A percentile compares a stretch with the other conserved stretches of the same genome.
Evolutionary conservation across 2,797 vertebrate species (phyloP).

Genomic region (Eleutherodactylus coqui): DNA sequence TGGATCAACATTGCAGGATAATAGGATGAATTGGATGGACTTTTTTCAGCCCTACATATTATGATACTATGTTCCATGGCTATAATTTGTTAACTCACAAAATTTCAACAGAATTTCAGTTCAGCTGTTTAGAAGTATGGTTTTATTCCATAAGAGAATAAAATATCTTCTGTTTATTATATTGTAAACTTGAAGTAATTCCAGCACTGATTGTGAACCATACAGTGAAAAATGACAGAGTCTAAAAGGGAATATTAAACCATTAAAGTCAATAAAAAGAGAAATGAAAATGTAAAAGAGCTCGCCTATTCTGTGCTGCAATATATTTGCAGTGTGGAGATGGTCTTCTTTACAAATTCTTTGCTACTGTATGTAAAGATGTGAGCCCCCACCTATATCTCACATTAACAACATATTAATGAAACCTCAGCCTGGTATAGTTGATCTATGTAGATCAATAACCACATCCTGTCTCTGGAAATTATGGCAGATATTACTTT

Average conservation of each 20-base stretch:
- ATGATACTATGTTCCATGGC: too few species aligned
- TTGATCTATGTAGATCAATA: slow-evolving; percentile 9
- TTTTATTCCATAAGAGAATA: slow-evolving; percentile 14
- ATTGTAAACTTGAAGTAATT: slow-evolving; percentile 37
- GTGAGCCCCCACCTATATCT: neutral
- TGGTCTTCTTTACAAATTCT: neutral
- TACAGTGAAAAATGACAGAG: slow-evolving; percentile 41
- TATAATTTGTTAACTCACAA: neutral
- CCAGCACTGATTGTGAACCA: slow-evolving; percentile 36
- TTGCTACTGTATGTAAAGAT: neutral
- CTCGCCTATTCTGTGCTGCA: slow-evolving; percentile 13
- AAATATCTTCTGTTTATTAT: slow-evolving; percentile 39
- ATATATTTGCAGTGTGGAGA: slow-evolving; percentile 27
- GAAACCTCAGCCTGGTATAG: neutral
- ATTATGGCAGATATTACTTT: neutral
- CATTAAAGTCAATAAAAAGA: slow-evolving; percentile 48
- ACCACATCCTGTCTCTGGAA: neutral
- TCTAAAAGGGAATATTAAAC: slow-evolving; percentile 47
- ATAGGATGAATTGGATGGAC: too few species aligned
- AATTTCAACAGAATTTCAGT: slow-evolving; percentile 6
- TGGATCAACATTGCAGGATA: too few species aligned
- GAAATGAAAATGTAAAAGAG: slow-evolving; percentile 46
- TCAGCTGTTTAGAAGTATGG: neutral
- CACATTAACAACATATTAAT: neutral
- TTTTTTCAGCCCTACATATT: too few species aligned